phyloP scores from a whole-genome alignment of 2,797 vertebrate species.

The Megaceryle alcyon region DNA sequence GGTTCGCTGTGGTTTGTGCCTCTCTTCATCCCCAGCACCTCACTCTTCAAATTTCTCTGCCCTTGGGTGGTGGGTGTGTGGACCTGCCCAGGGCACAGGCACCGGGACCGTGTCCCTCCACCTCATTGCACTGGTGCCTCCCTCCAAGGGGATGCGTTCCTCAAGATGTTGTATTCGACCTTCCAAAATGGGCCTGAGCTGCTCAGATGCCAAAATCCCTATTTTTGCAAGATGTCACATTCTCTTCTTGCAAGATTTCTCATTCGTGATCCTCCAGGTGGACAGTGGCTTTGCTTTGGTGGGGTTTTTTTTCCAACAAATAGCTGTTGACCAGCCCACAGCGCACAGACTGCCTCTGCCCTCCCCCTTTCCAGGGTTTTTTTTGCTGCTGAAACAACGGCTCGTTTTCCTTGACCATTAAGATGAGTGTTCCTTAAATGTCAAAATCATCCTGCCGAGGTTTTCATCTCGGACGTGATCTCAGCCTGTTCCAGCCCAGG shows the following conservation, averaged over 20 bases:
- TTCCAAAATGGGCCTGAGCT: neutral
- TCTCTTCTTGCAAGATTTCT: neutral
- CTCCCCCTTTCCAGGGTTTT: neutral
- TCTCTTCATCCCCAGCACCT: rapidly evolving
- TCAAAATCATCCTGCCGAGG: neutral
- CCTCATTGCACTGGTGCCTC: neutral
- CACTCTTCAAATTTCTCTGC: too few relatives aligned
- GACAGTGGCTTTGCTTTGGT: neutral
- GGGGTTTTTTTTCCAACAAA: neutral
- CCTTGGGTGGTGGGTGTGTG: neutral
- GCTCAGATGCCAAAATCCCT: neutral
- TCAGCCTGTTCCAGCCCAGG: rapidly evolving
- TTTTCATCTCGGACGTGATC: rapidly evolving
- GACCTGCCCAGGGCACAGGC: neutral
- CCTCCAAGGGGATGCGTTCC: rapidly evolving
- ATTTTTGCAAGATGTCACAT: rapidly evolving
- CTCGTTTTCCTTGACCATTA: neutral
- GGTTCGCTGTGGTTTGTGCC: rapidly evolving
- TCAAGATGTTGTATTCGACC: rapidly evolving
- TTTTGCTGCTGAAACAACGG: neutral
- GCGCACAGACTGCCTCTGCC: rapidly evolving
- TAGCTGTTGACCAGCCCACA: neutral
- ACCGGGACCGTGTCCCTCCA: neutral
- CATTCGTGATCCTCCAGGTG: neutral
- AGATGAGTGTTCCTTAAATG: neutral